phyloP scores from a whole-genome alignment of 2,113 vertebrate species.

The Sinosuthora webbiana region DNA sequence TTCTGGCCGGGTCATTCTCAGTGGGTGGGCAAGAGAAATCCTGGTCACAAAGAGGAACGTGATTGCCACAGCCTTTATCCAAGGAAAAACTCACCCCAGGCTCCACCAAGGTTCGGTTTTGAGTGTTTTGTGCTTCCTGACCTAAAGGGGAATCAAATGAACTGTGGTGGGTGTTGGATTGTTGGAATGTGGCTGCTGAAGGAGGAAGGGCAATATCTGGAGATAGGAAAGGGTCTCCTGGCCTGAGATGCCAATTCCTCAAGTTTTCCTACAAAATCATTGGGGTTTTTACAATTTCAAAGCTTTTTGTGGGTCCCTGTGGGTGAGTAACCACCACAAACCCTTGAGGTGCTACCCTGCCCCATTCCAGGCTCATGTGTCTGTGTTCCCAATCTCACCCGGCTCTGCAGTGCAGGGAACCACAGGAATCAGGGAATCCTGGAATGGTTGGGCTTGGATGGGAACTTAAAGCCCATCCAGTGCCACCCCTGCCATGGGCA shows the following conservation, averaged over 20 bases:
- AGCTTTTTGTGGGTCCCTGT: background rate
- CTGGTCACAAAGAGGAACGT: background rate
- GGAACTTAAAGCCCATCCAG: rapidly evolving
- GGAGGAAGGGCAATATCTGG: background rate
- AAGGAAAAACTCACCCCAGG: background rate
- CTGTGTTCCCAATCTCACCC: background rate
- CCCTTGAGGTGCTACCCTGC: background rate
- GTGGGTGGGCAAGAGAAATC: background rate
- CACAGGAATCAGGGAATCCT: background rate
- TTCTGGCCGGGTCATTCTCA: background rate
- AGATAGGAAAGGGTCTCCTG: background rate
- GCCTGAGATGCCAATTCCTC: background rate
- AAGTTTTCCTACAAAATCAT: background rate
- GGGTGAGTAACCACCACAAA: background rate
- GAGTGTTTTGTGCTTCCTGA: background rate
- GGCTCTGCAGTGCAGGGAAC: background rate
- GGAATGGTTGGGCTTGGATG: background rate
- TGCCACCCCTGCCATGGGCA: background rate
- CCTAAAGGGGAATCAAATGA: background rate
- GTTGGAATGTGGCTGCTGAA: background rate
- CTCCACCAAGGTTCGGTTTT: background rate
- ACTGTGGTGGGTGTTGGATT: background rate
- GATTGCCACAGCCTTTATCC: background rate
- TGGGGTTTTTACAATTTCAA: background rate
- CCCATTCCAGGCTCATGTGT: background rate